phyloP scores from a whole-genome alignment of 1,140 invertebrate species.

The Lordiphosa clarofinis region DNA sequence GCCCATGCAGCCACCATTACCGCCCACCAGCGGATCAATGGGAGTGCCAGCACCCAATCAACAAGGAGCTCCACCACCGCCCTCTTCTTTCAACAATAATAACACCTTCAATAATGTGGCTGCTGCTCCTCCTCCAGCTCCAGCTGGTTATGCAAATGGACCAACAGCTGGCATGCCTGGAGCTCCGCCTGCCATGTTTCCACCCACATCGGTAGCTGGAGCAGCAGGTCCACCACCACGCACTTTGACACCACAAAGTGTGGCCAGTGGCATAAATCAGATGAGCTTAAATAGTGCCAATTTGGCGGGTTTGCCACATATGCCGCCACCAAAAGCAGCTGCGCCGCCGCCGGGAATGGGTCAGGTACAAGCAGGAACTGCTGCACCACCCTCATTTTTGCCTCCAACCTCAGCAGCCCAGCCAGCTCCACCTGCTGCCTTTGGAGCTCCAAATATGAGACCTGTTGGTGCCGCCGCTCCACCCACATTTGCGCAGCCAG shows the following conservation, averaged over 20 bases:
- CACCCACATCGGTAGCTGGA: slow-evolving; percentile 27
- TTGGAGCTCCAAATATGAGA: slow-evolving; percentile 20
- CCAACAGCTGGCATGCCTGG: slow-evolving; percentile 4
- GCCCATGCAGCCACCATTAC: slow-evolving; percentile 36
- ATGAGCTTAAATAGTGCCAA: slow-evolving; percentile 73
- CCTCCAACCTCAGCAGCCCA: slow-evolving; percentile 48
- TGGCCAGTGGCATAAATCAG: slow-evolving; percentile 60
- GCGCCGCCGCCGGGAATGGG: slow-evolving; percentile 12
- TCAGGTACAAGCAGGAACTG: slow-evolving; percentile 9
- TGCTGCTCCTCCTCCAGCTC: slow-evolving; percentile 22
- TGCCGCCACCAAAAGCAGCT: slow-evolving; percentile 58
- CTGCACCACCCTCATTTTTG: slow-evolving; percentile 4
- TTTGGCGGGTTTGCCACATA: slow-evolving; percentile 65
- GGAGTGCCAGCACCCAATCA: slow-evolving; percentile 51
- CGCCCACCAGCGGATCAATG: slow-evolving; percentile 11
- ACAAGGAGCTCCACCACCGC: slow-evolving; percentile 38
- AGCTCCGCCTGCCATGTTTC: slow-evolving; percentile 15
- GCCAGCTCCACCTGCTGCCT: slow-evolving; percentile 10
- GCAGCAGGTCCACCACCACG: slow-evolving; percentile 7
- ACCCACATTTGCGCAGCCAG: slow-evolving; percentile 20
- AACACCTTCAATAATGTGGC: slow-evolving; percentile 26
- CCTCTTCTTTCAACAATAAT: slow-evolving; percentile 52
- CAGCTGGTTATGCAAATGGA: slow-evolving; percentile 55
- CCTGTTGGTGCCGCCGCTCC: slow-evolving; percentile 6
- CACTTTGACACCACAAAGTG: slow-evolving; percentile 45